Conservation (phyloP, 1,140 invertebrate species). For the Diorhabda carinulata region DNA sequence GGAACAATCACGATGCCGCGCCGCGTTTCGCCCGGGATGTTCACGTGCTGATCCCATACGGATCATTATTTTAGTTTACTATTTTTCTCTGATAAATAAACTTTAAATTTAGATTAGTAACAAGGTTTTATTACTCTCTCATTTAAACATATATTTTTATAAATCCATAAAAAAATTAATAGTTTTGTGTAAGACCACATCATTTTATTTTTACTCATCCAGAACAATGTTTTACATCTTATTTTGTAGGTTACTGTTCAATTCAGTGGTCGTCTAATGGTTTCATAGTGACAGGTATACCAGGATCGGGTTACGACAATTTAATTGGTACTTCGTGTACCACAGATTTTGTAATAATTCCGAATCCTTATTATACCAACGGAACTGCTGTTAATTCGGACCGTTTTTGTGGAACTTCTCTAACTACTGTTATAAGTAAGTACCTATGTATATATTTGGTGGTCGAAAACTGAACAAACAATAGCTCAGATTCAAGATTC, state of each 20-base stretch:
- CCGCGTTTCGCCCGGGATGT: too few species aligned
- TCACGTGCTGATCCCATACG: too few species aligned
- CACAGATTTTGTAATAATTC: constrained; percentile 72
- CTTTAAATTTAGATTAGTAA: too few species aligned
- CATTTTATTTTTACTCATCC: neutral
- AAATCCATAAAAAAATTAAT: neutral
- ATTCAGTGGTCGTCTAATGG: constrained; percentile 59
- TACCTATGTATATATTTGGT: neutral
- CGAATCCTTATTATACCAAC: constrained; percentile 53
- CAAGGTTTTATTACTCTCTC: too few species aligned
- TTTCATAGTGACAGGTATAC: constrained; percentile 65
- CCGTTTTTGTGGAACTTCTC: constrained; percentile 70
- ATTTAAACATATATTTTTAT: neutral
- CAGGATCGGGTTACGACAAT: constrained; percentile 54
- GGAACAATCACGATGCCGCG: too few species aligned
- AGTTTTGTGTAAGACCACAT: neutral
- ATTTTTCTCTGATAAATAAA: too few species aligned
- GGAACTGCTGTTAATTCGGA: constrained; percentile 51
- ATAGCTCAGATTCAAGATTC: too few species aligned
- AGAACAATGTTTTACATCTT: neutral
- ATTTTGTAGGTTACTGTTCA: constrained; percentile 57
- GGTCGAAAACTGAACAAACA: too few species aligned
- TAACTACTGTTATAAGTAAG: constrained; percentile 62
- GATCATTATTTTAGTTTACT: too few species aligned
- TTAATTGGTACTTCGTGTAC: constrained; percentile 57